A percentile compares a stretch with the other conserved stretches of the same genome.
Evolutionary conservation across 2,888 invertebrate genomes (phyloP).

Genomic region (Formica aserva): DNA sequence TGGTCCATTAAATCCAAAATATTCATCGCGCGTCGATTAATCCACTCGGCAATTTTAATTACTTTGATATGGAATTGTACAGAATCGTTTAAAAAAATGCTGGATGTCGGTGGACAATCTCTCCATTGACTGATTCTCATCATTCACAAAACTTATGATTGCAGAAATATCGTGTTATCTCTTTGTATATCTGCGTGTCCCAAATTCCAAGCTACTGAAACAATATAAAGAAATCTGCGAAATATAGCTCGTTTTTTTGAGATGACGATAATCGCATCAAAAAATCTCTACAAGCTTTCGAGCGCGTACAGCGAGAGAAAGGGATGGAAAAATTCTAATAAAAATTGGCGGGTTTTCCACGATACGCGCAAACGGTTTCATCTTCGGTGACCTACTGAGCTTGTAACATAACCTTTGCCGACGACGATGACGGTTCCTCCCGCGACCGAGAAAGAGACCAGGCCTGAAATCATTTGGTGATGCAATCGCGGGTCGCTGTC

Average conservation of each 20-base stretch:
- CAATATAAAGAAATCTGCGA: not conserved
- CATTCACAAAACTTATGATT: conserved; percentile 12
- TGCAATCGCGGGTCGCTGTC: conserved; percentile 53
- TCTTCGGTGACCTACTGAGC: conserved; percentile 83
- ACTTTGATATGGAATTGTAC: not conserved
- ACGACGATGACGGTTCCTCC: conserved; percentile 46
- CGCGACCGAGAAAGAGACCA: conserved; percentile 70
- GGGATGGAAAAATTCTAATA: not conserved
- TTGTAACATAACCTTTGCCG: conserved; percentile 85
- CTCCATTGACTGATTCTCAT: not conserved
- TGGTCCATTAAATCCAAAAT: conserved; percentile 8
- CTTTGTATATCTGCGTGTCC: not conserved
- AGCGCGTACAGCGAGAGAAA: not conserved
- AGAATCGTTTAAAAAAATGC: not conserved
- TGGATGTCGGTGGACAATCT: not conserved
- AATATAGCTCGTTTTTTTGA: not conserved
- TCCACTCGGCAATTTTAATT: not conserved
- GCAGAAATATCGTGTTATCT: not conserved
- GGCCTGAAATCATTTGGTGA: conserved; percentile 78
- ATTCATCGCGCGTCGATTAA: not conserved
- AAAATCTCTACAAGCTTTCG: not conserved
- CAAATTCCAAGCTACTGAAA: not conserved
- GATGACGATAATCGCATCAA: not conserved
- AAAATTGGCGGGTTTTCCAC: not conserved
- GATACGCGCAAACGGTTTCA: conserved; percentile 48